Evolutionary conservation across 1,140 invertebrate genomes (phyloP).

Genomic region (Drosophila tsacasi): DNA sequence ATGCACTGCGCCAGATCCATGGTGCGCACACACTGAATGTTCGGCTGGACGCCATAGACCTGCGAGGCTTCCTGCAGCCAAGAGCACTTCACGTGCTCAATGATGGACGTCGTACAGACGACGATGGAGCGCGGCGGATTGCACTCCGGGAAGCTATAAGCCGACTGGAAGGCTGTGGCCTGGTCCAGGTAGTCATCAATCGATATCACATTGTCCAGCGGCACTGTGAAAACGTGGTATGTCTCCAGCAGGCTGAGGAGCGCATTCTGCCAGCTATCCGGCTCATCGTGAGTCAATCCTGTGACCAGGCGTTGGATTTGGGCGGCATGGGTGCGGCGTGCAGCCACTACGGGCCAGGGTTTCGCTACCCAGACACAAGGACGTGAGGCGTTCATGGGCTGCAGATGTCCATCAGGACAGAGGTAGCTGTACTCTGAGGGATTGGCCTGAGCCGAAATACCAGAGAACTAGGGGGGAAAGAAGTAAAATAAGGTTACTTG

Average conservation of each 20-base stretch:
- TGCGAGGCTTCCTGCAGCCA: conserved; percentile 90
- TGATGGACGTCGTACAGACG: conserved; percentile 88
- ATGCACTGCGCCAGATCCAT: conserved; percentile 88
- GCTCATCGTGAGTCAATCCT: conserved; percentile 77
- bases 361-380: conserved; percentile 92
- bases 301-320: conserved; percentile 86
- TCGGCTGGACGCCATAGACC: conserved; percentile 90
- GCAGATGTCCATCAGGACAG: conserved; percentile 92
- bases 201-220: conserved; percentile 86
- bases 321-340: conserved; percentile 87
- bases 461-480: conserved; percentile 57
- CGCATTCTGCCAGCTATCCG: conserved; percentile 86
- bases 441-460: conserved; percentile 75
- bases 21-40: conserved; percentile 89
- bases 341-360: conserved; percentile 90
- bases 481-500: not conserved
- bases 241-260: conserved; percentile 87
- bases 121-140: conserved; percentile 88
- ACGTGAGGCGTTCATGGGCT: conserved; percentile 86
- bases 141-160: conserved; percentile 88
- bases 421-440: conserved; percentile 89
- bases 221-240: conserved; percentile 84
- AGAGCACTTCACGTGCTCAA: conserved; percentile 90
- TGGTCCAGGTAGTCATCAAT: conserved; percentile 87
- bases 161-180: conserved; percentile 88